These are phyloP conservation scores for Drosophila vallismaia DNA, from an alignment of 2,888 invertebrate species.

Conservation along the genomic window DNA sequence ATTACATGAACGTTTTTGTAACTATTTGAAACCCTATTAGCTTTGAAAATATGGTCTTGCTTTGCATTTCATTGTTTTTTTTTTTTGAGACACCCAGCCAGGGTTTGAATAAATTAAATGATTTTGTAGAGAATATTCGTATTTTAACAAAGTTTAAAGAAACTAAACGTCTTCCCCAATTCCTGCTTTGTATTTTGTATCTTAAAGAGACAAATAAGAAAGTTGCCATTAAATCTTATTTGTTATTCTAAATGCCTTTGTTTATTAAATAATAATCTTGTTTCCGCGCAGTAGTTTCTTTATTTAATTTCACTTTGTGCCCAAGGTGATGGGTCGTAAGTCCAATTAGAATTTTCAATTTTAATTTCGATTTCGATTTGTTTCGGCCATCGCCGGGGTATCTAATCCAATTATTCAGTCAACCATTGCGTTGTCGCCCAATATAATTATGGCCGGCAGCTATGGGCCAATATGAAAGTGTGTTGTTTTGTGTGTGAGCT, in stretches of 20 bases:
- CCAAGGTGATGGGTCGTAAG: conserved; percentile 29
- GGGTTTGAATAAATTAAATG: not conserved
- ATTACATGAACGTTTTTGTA: conserved; percentile 34
- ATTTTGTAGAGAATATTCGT: not conserved
- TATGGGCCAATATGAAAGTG: conserved; percentile 22
- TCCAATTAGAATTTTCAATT: conserved; percentile 42
- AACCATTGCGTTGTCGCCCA: conserved; percentile 61
- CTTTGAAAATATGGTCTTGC: conserved; percentile 20
- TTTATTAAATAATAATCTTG: conserved; percentile 13
- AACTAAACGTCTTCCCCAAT: too few relatives aligned
- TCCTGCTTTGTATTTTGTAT: not conserved
- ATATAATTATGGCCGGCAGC: conserved; percentile 66
- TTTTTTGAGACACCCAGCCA: not conserved
- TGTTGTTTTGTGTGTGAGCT: conserved; percentile 6
- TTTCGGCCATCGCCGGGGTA: conserved; percentile 31
- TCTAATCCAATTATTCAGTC: conserved; percentile 53
- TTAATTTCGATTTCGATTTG: conserved; percentile 37
- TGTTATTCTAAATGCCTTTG: conserved; percentile 4
- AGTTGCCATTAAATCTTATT: not conserved
- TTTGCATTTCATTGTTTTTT: not conserved
- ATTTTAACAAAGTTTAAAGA: too few relatives aligned
- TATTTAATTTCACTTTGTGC: conserved; percentile 35
- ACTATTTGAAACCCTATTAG: conserved; percentile 35
- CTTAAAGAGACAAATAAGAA: not conserved
- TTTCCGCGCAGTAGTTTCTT: conserved; percentile 24